Conservation (phyloP, 2,888 invertebrate species). For the Digitonthophagus gazella region DNA sequence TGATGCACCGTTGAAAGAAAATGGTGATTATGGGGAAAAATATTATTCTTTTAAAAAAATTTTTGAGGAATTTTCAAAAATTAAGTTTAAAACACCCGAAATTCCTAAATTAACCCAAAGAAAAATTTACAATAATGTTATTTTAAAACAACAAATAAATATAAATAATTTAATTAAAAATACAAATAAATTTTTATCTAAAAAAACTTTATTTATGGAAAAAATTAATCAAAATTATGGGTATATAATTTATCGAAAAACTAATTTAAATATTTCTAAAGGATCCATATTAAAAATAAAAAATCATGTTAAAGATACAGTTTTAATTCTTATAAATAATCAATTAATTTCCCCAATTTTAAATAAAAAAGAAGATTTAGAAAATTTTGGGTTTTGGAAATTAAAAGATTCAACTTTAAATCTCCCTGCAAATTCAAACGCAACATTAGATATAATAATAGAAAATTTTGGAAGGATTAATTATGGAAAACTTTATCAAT, state of each 20-base stretch:
- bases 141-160: conserved; percentile 17
- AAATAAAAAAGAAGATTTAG: conserved; percentile 38
- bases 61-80: conserved; percentile 41
- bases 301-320: conserved; percentile 53
- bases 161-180: conserved; percentile 25
- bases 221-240: conserved; percentile 56
- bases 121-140: conserved; percentile 41
- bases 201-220: conserved; percentile 28
- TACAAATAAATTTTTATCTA: conserved; percentile 17
- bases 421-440: conserved; percentile 37
- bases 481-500: conserved; percentile 46
- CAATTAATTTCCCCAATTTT: conserved; percentile 44
- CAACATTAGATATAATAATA: conserved; percentile 51
- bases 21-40: conserved; percentile 85
- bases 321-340: conserved; percentile 53
- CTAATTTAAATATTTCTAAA: conserved; percentile 37
- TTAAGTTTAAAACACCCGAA: conserved; percentile 43
- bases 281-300: conserved; percentile 43
- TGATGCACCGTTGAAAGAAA: conserved; percentile 85
- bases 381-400: conserved; percentile 50
- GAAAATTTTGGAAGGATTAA: conserved; percentile 85
- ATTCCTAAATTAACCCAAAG: conserved; percentile 40
- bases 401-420: conserved; percentile 40
- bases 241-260: conserved; percentile 55
- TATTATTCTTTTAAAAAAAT: conserved; percentile 69